Evolutionary conservation across 1,140 invertebrate genomes (phyloP).

Genomic region (Ladona fulva): DNA sequence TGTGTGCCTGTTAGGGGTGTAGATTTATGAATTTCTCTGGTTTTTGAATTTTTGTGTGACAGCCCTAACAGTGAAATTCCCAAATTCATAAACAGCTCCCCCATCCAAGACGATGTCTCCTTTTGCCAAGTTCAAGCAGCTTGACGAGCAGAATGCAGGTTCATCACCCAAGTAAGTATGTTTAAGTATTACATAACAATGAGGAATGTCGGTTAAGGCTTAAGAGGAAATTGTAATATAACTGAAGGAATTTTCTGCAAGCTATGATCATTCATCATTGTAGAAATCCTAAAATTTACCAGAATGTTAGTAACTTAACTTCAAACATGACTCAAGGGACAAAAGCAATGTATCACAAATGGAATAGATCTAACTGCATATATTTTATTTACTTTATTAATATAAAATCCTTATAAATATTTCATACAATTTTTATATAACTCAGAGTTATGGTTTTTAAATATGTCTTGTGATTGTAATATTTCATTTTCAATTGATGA

Average conservation of each 20-base stretch:
- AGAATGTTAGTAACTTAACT: too few relatives aligned
- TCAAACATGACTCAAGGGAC: too few relatives aligned
- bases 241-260: neutral
- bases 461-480: too few relatives aligned
- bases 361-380: too few relatives aligned
- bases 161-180: conserved; percentile 62
- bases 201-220: neutral
- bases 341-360: too few relatives aligned
- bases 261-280: too few relatives aligned
- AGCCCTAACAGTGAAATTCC: neutral
- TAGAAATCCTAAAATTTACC: too few relatives aligned
- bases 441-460: too few relatives aligned
- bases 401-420: too few relatives aligned
- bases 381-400: too few relatives aligned
- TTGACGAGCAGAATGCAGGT: conserved; percentile 73
- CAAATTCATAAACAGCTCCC: conserved; percentile 25
- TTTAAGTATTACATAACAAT: conserved; percentile 1
- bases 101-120: conserved; percentile 61
- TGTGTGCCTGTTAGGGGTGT: conserved; percentile 24
- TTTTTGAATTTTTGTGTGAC: conserved; percentile 21
- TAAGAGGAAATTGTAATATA: neutral
- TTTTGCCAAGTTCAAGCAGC: conserved; percentile 81
- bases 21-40: conserved; percentile 33
- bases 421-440: too few relatives aligned
- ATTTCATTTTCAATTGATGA: too few relatives aligned